Base-by-base conservation (phyloP, 2,113 vertebrate species). In the Pionites leucogaster region DNA sequence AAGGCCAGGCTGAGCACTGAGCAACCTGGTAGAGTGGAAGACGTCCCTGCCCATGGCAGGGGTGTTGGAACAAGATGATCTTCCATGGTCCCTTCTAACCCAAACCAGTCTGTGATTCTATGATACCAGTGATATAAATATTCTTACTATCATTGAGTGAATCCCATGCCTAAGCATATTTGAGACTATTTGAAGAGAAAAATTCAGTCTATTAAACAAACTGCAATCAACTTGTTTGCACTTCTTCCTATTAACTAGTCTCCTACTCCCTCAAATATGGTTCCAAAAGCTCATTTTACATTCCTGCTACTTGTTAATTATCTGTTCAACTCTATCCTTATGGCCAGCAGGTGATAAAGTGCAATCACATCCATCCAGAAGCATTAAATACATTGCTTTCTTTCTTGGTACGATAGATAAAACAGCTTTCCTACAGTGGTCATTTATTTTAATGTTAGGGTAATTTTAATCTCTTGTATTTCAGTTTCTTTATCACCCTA, bases 291-390 rank as follows among this genome's bases (percentile, higher is more conserved):
- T 94, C 59, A 74, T 92, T 95, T 95, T 24, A 22, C 18, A 71
- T 75, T 80, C 25, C 62, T 82, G 20, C 29, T 86, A 65, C 59
- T 31, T 49, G 24, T 42, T 42, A 92, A 91, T 88, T 95, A 90
- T 52, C 53, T 82, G 49, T 29, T 90, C 57, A 95, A 95, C 27
- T 83, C 59, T 70, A 11, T 44, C 49, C 81, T 91, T 53, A 42
- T 72, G 69, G 96, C 67, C 12, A 96, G 57, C n/a, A 95, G 39
- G 41, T 74, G 37, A 84, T 53, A 75, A 93, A 97, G 91, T 60
- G 15, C 39, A 86, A 82, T 64, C 52, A 83, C 31, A 86, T 13
- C 69, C 4, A 23, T 47, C 33, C 77, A 90, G 18, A 82, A 80
- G 50, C 82, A 47, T 68, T 70, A 92, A 62, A 72, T 68, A 23